Evolutionary conservation across 2,797 vertebrate species (phyloP), one percentile per base, ranked within the genome.

Genomic region (Lemur catta): DNA sequence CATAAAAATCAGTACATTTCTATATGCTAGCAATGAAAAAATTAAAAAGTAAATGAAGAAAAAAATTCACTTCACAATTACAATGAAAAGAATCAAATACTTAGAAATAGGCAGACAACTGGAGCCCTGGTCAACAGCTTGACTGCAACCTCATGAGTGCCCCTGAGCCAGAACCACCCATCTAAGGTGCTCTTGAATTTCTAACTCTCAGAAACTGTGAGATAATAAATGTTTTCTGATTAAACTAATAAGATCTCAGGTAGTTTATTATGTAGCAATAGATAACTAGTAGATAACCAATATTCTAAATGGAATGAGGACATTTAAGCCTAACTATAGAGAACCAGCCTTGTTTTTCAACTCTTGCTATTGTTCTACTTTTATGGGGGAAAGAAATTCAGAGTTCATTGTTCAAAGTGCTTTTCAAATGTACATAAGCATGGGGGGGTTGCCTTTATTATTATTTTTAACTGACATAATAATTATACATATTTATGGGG

Each of bases 201-300:
- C 61, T 46, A 30, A 48, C 46, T 41, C 81, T 88, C 50, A 75
- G 43, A 88, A 85, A 59, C 10, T 61, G 7, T 48, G 35, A 90
- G 55, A n/a, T 88, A 72, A 93, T 74, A 82, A 52, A 72, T 48
- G 72, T 85, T 67, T 92, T 22, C 26, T 89, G 69, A 38, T 93
- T 48, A 89, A 79, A 38, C 46, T 81, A 41, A 63, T 76, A 61
- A 71, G 22, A 52, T 81, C 79, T 89, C 0, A 13, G 46, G 20
- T 71, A 48, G 15, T 78, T 91, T 43, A 30, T 67, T 79, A 50
- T 17, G 10, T 46, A 63, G 24, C 41, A 46, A 41, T 78, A 78
- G 69, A 80, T 61, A 96, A 75, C 20, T 28, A 87, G 38, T 55
- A 78, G 63, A 11, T 92, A 97, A 75, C n/a, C 9, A 75, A 84